Evolutionary conservation across 2,888 invertebrate species (phyloP).

Genomic region (Escarpia spicata): DNA sequence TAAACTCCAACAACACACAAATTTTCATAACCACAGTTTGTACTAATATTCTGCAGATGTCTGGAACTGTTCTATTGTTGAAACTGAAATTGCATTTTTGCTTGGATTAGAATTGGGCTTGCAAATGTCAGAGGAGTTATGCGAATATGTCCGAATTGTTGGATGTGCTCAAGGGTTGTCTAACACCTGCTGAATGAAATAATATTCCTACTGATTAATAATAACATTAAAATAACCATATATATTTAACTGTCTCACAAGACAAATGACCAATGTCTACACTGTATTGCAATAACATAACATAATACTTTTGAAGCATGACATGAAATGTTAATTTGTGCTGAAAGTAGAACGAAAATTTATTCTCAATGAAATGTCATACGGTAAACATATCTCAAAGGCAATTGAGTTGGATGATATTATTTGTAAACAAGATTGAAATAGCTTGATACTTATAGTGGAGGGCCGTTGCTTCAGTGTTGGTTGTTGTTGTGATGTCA

Average conservation of each 20-base stretch:
- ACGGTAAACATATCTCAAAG: neutral
- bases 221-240: neutral
- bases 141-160: neutral
- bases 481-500: neutral
- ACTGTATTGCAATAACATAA: too few relatives aligned
- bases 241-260: neutral
- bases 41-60: neutral
- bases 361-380: neutral
- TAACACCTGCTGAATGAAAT: neutral
- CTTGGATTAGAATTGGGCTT: neutral
- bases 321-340: conserved; percentile 1
- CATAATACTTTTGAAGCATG: neutral
- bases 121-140: neutral
- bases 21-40: neutral
- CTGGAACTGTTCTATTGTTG: neutral
- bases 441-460: neutral
- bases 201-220: neutral
- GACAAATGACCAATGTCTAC: too few relatives aligned
- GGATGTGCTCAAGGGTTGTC: neutral
- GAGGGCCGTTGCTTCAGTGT: neutral
- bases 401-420: neutral
- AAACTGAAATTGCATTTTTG: neutral
- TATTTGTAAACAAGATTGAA: neutral
- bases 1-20: neutral
- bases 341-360: neutral